A percentile compares a stretch with the other conserved stretches of the same genome.
These are phyloP conservation scores for Phengaris alcon DNA, from an alignment of 2,888 invertebrate genomes.

Conservation along the genomic window DNA sequence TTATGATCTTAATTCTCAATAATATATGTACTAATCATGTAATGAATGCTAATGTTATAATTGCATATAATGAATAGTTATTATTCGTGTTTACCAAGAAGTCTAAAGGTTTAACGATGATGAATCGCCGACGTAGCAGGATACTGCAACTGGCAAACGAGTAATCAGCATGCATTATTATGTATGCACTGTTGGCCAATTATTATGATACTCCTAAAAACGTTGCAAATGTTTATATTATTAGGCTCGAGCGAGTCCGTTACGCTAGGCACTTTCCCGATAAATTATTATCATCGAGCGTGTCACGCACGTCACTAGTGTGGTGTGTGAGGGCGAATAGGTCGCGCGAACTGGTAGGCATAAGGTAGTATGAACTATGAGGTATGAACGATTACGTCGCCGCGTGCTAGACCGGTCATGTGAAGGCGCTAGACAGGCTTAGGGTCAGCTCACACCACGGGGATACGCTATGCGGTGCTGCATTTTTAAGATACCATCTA, in stretches of 20 bases:
- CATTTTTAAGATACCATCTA: no score
- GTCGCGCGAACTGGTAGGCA: not conserved
- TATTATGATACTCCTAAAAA: conserved; percentile 26
- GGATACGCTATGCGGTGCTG: no score
- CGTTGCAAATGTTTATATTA: conserved; percentile 16
- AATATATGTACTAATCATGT: not conserved
- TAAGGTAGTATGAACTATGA: not conserved
- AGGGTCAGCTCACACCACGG: not conserved
- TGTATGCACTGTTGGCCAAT: conserved; percentile 6
- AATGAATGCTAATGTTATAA: conserved; percentile 5
- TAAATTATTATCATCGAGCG: not conserved
- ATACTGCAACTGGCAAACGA: not conserved
- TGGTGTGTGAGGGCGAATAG: not conserved
- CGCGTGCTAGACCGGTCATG: conserved; percentile 2
- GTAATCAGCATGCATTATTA: not conserved
- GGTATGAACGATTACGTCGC: not conserved
- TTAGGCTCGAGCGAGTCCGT: conserved; percentile 22
- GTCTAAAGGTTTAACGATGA: not conserved
- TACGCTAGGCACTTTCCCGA: conserved; percentile 12
- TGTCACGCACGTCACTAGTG: conserved; percentile 24
- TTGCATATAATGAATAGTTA: conserved; percentile 9
- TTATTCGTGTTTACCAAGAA: not conserved
- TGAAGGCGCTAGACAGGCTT: not conserved
- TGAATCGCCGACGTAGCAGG: not conserved
- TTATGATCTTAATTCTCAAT: conserved; percentile 1